These are phyloP conservation scores for Antennarius maculatus DNA, from an alignment of 2,797 vertebrate species.

Conservation along the genomic window DNA sequence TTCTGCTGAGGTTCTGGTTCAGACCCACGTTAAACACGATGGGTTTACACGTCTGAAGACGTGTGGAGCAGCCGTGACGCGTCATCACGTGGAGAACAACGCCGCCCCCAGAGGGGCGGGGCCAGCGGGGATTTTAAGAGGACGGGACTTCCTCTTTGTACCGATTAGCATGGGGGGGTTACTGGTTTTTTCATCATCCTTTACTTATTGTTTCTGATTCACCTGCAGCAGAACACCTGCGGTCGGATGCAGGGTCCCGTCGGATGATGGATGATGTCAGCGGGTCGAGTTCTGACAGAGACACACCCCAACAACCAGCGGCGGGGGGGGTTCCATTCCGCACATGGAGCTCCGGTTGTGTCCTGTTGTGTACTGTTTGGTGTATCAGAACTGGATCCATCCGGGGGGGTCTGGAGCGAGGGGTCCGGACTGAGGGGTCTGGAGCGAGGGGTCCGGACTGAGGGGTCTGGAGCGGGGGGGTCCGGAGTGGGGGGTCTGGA, in stretches of 20 bases:
- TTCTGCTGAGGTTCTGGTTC: too few relatives aligned
- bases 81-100: slow-evolving; percentile 50
- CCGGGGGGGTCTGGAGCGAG: slow-evolving; percentile 48
- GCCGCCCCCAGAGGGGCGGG: slow-evolving; percentile 2
- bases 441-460: too few relatives aligned
- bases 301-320: slow-evolving; percentile 65
- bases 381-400: slow-evolving; percentile 71
- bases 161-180: slow-evolving; percentile 73
- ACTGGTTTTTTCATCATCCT: slow-evolving; percentile 68
- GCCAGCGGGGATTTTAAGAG: slow-evolving; percentile 53
- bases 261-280: slow-evolving; percentile 69
- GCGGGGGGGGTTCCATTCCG: slow-evolving; percentile 71
- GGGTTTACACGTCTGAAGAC: too few relatives aligned
- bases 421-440: too few relatives aligned
- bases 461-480: too few relatives aligned
- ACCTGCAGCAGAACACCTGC: slow-evolving; percentile 67
- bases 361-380: slow-evolving; percentile 71
- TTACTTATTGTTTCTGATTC: slow-evolving; percentile 70
- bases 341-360: slow-evolving; percentile 69
- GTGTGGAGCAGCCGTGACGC: slow-evolving; percentile 37
- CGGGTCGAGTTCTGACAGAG: slow-evolving; percentile 74
- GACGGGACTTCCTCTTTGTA: slow-evolving; percentile 69
- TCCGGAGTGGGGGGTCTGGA: too few relatives aligned
- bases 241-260: slow-evolving; percentile 65
- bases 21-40: too few relatives aligned